These are phyloP conservation scores for Gadus macrocephalus DNA, from an alignment of 2,113 vertebrate species.

Conservation along the genomic window DNA sequence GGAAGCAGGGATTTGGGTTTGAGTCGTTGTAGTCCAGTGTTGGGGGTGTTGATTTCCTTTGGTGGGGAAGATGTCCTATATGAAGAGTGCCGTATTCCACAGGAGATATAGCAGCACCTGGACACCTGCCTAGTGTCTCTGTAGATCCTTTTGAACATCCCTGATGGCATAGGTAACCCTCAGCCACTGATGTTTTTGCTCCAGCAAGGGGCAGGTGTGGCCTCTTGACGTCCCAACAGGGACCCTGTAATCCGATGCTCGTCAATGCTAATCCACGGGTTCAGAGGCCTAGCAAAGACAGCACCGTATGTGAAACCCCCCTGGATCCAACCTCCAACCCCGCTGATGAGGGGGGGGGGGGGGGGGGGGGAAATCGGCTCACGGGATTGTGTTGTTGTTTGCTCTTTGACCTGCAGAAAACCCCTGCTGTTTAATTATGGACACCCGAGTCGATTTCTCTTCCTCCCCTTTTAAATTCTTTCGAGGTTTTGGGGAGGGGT, in stretches of 20 bases:
- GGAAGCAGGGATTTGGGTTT: neutral
- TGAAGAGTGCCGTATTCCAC: too few relatives aligned
- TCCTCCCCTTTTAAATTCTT: constrained; percentile 22
- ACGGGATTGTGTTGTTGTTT: constrained; percentile 1
- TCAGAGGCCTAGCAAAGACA: constrained; percentile 36
- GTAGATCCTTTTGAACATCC: constrained; percentile 32
- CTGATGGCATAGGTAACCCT: constrained; percentile 59
- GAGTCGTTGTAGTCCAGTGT: neutral
- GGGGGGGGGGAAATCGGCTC: constrained; percentile 8
- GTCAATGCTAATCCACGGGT: constrained; percentile 54
- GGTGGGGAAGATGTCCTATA: constrained; percentile 12
- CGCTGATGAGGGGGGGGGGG: neutral
- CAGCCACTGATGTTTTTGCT: constrained; percentile 48
- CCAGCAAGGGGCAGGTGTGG: constrained; percentile 58
- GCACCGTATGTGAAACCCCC: constrained; percentile 19
- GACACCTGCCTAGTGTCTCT: too few relatives aligned
- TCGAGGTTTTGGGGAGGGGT: constrained; percentile 20
- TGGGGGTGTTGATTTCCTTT: constrained; percentile 35
- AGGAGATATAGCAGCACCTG: too few relatives aligned
- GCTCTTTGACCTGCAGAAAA: neutral
- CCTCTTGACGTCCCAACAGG: constrained; percentile 59
- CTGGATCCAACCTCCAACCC: constrained; percentile 11
- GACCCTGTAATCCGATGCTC: constrained; percentile 60
- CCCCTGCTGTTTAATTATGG: constrained; percentile 30
- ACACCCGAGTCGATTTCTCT: constrained; percentile 38